A percentile compares a stretch with the other conserved stretches of the same genome.
phyloP scores from a whole-genome alignment of 2,797 vertebrate species.

The Arnoldichthys spilopterus region DNA sequence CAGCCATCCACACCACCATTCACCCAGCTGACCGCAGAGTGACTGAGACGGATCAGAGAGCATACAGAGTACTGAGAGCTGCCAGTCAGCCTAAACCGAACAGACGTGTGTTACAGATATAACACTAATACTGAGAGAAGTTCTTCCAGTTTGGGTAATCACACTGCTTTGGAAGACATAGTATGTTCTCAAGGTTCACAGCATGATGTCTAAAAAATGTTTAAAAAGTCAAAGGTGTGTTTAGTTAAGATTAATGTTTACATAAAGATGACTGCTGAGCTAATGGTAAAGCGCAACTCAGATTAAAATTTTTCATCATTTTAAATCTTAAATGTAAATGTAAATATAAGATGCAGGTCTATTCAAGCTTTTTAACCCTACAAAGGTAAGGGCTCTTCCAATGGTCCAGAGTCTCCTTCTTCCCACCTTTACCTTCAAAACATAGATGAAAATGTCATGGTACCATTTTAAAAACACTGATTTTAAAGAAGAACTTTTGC shows the following conservation, averaged over 20 bases:
- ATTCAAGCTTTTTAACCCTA: no score
- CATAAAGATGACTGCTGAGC: no score
- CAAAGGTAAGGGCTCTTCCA: no score
- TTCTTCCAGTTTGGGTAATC: background rate
- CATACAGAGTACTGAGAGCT: slow-evolving; percentile 16
- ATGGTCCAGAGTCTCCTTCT: no score
- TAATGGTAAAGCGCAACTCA: no score
- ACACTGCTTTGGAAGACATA: background rate
- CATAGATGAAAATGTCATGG: no score
- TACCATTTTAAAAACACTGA: no score
- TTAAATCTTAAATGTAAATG: no score
- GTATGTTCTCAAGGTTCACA: background rate
- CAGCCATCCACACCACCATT: slow-evolving; percentile 28
- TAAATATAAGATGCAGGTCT: no score
- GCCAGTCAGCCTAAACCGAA: slow-evolving; percentile 11
- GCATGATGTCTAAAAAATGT: background rate
- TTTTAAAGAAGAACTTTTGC: no score
- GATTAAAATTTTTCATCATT: no score
- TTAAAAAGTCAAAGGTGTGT: background rate
- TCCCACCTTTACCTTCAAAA: no score
- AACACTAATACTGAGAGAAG: background rate
- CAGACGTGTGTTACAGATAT: slow-evolving; percentile 12
- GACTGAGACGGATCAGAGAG: slow-evolving; percentile 1
- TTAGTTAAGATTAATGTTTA: background rate
- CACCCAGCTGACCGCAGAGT: slow-evolving; percentile 24